Percentiles rank a stretch among this genome's conserved stretches.
Conservation (phyloP, 23 tunicate genomes). For the Halocynthia roretzi region DNA sequence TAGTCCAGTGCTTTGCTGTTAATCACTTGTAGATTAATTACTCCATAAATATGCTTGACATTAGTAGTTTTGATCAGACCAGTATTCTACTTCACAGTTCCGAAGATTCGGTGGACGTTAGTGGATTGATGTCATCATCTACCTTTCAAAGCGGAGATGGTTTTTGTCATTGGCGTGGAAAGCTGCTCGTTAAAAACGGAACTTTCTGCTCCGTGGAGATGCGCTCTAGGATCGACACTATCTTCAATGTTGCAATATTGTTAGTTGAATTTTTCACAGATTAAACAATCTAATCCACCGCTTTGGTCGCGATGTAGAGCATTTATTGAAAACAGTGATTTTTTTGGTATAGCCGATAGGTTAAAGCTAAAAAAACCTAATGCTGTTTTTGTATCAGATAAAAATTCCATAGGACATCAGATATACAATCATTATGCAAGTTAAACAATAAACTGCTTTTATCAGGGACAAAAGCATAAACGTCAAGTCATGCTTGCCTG, state of each 20-base stretch:
- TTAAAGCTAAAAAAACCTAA: not conserved
- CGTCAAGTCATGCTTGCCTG: conserved; percentile 41
- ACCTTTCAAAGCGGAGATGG: not conserved
- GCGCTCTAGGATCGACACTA: conserved; percentile 46
- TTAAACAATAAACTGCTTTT: not conserved
- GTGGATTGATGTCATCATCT: too few relatives aligned
- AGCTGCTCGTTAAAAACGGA: conserved; percentile 67
- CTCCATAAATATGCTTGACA: too few relatives aligned
- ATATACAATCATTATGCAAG: not conserved
- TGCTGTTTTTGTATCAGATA: not conserved
- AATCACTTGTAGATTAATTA: too few relatives aligned
- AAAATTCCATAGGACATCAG: not conserved
- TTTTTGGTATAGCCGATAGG: too few relatives aligned
- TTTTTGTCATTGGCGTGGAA: conserved; percentile 69
- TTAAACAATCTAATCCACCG: conserved; percentile 1
- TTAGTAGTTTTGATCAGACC: too few relatives aligned
- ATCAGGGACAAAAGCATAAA: conserved; percentile 60
- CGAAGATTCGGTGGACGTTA: too few relatives aligned
- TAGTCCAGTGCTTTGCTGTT: too few relatives aligned
- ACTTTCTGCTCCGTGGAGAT: conserved; percentile 59
- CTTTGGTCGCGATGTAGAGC: not conserved
- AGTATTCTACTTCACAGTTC: too few relatives aligned
- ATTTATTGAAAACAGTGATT: too few relatives aligned
- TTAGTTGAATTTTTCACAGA: conserved; percentile 14
- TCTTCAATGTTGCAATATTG: conserved; percentile 66